Evolutionary conservation across 2,888 invertebrate species (phyloP).

Genomic region (Gari tellinella): DNA sequence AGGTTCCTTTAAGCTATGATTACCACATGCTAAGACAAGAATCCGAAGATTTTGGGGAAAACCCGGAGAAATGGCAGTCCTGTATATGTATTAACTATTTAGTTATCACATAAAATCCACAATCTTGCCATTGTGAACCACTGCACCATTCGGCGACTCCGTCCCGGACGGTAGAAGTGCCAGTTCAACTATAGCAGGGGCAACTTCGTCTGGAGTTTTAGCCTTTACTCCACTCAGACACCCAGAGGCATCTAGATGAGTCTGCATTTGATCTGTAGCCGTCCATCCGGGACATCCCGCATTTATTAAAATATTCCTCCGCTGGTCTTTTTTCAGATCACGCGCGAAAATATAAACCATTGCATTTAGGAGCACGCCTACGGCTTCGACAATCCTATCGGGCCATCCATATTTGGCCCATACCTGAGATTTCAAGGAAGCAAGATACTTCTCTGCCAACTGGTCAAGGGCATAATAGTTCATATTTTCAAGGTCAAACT

Average conservation of each 20-base stretch:
- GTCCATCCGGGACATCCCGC: conserved; percentile 72
- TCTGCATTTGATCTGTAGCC: conserved; percentile 55
- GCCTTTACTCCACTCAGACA: conserved; percentile 53
- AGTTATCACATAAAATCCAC: conserved; percentile 43
- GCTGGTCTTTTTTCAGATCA: conserved; percentile 44
- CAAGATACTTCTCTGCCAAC: conserved; percentile 62
- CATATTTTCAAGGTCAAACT: conserved; percentile 46
- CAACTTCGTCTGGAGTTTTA: conserved; percentile 57
- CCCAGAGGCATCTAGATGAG: conserved; percentile 54
- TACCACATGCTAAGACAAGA: too few relatives aligned
- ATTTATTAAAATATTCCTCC: conserved; percentile 65
- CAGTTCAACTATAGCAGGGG: conserved; percentile 60
- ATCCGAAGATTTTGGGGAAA: too few relatives aligned
- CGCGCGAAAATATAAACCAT: conserved; percentile 57
- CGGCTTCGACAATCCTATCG: conserved; percentile 58
- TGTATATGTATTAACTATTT: too few relatives aligned
- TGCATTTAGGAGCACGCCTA: conserved; percentile 59
- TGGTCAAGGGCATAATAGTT: conserved; percentile 52
- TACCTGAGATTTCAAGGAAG: conserved; percentile 57
- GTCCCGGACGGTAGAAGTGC: conserved; percentile 66
- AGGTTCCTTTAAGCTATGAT: too few relatives aligned
- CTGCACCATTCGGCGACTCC: conserved; percentile 54
- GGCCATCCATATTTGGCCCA: conserved; percentile 68
- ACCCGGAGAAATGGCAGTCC: too few relatives aligned
- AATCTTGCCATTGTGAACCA: conserved; percentile 55